These are phyloP conservation scores for Xanthostigma xanthostigma DNA, from an alignment of 2,888 invertebrate genomes.

Conservation along the genomic window DNA sequence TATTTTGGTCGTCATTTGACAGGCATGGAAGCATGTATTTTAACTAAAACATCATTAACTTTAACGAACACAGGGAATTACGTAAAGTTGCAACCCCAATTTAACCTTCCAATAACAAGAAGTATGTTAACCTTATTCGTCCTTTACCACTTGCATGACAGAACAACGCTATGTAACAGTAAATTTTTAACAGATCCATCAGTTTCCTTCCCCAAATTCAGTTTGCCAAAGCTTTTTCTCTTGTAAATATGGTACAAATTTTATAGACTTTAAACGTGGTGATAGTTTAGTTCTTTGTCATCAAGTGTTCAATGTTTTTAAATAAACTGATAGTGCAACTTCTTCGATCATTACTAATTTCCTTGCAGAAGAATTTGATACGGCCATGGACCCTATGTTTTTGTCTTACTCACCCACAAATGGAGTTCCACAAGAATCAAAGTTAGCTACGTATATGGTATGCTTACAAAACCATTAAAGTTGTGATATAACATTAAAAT, in stretches of 20 bases:
- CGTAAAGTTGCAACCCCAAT: neutral
- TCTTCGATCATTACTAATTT: neutral
- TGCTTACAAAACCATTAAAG: conserved; percentile 14
- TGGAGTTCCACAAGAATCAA: conserved; percentile 72
- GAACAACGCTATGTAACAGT: too few relatives aligned
- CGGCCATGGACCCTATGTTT: conserved; percentile 58
- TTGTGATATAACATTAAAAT: neutral
- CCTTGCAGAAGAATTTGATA: conserved; percentile 8
- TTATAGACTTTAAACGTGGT: neutral
- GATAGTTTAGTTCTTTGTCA: neutral
- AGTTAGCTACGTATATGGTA: conserved; percentile 75
- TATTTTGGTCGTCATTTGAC: neutral
- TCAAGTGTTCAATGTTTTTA: neutral
- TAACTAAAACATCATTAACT: neutral
- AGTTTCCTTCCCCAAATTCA: neutral
- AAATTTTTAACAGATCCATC: neutral
- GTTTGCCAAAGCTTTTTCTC: neutral
- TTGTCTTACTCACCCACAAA: conserved; percentile 50
- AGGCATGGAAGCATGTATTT: conserved; percentile 5
- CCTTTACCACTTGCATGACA: too few relatives aligned
- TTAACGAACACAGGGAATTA: neutral
- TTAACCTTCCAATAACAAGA: too few relatives aligned
- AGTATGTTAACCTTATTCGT: too few relatives aligned
- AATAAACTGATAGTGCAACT: neutral
- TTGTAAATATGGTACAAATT: neutral